Evolutionary conservation across 1,140 invertebrate species (phyloP).

Genomic region (Drosophila serrata): DNA sequence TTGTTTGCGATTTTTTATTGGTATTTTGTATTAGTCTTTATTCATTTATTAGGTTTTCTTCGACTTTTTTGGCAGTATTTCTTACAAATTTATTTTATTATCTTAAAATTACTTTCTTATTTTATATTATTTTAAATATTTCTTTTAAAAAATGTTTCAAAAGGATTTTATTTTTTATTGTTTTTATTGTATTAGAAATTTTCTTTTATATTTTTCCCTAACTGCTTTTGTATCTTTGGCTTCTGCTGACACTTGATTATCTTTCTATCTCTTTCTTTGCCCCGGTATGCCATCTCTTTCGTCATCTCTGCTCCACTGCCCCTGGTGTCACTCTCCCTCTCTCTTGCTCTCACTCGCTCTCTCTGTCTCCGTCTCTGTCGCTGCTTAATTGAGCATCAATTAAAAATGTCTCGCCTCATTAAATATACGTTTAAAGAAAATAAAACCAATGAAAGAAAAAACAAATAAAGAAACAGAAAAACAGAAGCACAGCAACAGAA

Average conservation of each 20-base stretch:
- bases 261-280: constrained; percentile 1
- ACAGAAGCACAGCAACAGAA: background rate
- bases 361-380: constrained; percentile 4
- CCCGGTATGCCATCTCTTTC: constrained; percentile 13
- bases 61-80: too few species aligned
- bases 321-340: constrained; percentile 11
- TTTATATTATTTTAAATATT: too few species aligned
- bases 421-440: constrained; percentile 57
- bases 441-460: constrained; percentile 18
- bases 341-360: background rate
- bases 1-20: too few species aligned
- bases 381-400: constrained; percentile 80
- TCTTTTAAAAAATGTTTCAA: too few species aligned
- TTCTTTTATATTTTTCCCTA: background rate
- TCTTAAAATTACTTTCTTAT: too few species aligned
- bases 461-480: background rate
- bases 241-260: constrained; percentile 24
- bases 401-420: constrained; percentile 80
- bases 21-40: too few species aligned
- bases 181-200: too few species aligned
- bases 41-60: too few species aligned
- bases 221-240: constrained; percentile 4
- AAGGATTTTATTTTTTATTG: background rate
- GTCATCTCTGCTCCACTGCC: constrained; percentile 26
- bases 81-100: too few species aligned